A percentile compares a stretch with the other conserved stretches of the same genome.
phyloP scores from a whole-genome alignment of 2,113 vertebrate genomes.

The Coptodon bakossiorum region DNA sequence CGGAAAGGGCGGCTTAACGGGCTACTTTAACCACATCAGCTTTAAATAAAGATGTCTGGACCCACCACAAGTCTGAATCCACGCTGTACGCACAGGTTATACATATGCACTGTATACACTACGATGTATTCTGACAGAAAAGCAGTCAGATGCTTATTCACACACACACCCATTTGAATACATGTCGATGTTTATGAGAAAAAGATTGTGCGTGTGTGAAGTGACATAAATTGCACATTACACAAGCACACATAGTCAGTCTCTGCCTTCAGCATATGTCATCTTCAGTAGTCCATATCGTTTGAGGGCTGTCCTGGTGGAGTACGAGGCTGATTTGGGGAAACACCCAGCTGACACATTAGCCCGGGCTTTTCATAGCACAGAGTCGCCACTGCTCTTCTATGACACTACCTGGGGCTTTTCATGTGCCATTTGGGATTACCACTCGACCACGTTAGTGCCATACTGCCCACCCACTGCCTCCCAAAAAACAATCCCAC shows the following conservation, averaged over 20 bases:
- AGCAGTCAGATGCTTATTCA: conserved; percentile 21
- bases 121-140: conserved; percentile 30
- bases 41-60: conserved; percentile 70
- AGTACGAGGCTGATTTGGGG: conserved; percentile 49
- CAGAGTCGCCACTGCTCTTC: conserved; percentile 39
- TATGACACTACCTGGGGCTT: conserved; percentile 66
- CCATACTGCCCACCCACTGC: conserved; percentile 41
- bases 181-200: conserved; percentile 6
- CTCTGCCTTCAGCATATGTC: conserved; percentile 60
- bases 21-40: conserved; percentile 62
- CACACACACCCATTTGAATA: conserved; percentile 19
- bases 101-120: neutral
- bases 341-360: conserved; percentile 66
- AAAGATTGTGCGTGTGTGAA: neutral
- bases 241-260: conserved; percentile 17
- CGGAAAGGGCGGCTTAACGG: conserved; percentile 59
- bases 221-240: conserved; percentile 45
- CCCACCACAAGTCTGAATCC: neutral
- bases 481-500: conserved; percentile 32
- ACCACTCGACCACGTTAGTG: conserved; percentile 52
- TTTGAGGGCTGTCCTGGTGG: conserved; percentile 55
- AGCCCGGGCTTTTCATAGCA: conserved; percentile 42
- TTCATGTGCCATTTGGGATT: conserved; percentile 63
- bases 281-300: conserved; percentile 45
- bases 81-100: neutral